Base-by-base conservation (phyloP, 2,888 invertebrate species). In the Osmoderma eremita region DNA sequence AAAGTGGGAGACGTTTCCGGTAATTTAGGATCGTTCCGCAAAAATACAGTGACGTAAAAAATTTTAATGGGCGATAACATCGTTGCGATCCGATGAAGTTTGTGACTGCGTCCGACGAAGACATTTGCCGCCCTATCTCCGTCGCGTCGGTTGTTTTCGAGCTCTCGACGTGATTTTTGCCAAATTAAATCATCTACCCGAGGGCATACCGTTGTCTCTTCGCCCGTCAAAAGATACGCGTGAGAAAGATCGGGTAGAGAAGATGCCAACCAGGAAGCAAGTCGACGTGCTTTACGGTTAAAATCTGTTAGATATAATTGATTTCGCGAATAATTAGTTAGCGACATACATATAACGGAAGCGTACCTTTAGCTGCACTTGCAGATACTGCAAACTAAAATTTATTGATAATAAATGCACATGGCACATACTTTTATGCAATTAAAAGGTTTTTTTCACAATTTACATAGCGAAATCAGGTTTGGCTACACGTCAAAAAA, bases 21-120 rank as follows among this genome's bases (percentile, higher is more conserved):
- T 56, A 42, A 58, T 58, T 58, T 58, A 42, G 13, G 42, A 58
- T 8, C 15, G 39, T 13, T 58, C 24, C 24, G 45, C 24, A 42
- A 45, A 58, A 15, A 30, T 10, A 18, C 45, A 45, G 30, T 10
- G 17, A 15, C 45, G 24, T 58, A 58, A 58, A 45, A 42, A 24
- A 13, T 45, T 58, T 58, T 58, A 58, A 58, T 45, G 30, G 17
- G 42, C 24, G 45, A 42, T 54, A 54, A 54, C 39, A 54, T 54
- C 54, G 39, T n/a, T 8, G 39, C 39, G 20, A 6, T 58, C 42
- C 45, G 24, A 13, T 58, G 24, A 58, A 45, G 42, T 58, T 58
- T 45, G 42, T 24, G 15, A 58, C 45, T 12, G 30, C 15, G 42
- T 58, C 58, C 17, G 42, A 42, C 36, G 10, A 15, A 38, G 49